phyloP scores from a whole-genome alignment of 2,888 invertebrate species.

The Mellilla xanthometata region DNA sequence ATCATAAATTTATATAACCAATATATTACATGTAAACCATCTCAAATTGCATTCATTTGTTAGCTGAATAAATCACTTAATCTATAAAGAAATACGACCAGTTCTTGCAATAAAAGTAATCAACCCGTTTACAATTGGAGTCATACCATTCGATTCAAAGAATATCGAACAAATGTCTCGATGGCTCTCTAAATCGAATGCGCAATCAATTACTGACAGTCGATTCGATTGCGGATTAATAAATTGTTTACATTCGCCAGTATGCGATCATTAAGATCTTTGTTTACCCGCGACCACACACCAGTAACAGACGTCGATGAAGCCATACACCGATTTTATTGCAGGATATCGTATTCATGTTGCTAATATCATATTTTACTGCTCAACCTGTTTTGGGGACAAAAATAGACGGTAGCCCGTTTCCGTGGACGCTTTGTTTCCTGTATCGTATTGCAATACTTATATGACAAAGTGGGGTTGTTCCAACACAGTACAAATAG shows the following conservation, averaged over 20 bases:
- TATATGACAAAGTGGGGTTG: background rate
- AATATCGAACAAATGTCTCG: slow-evolving; percentile 45
- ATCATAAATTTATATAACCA: too few relatives aligned
- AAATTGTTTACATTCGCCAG: slow-evolving; percentile 70
- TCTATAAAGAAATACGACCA: too few relatives aligned
- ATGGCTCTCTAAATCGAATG: slow-evolving; percentile 52
- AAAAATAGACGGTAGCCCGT: slow-evolving; percentile 38
- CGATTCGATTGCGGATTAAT: slow-evolving; percentile 54
- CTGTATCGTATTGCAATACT: slow-evolving; percentile 27
- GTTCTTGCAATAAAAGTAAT: slow-evolving; percentile 21
- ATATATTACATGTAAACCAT: too few relatives aligned
- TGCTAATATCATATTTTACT: slow-evolving; percentile 66
- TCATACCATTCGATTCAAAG: slow-evolving; percentile 49
- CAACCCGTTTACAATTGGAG: slow-evolving; percentile 52
- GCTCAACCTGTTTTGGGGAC: slow-evolving; percentile 39
- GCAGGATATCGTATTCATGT: slow-evolving; percentile 75
- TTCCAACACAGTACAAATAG: too few relatives aligned
- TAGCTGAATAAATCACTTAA: too few relatives aligned
- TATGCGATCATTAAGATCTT: slow-evolving; percentile 72
- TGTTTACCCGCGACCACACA: slow-evolving; percentile 77
- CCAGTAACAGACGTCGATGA: slow-evolving; percentile 64
- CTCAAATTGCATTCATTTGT: too few relatives aligned
- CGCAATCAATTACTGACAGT: slow-evolving; percentile 66
- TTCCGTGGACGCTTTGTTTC: slow-evolving; percentile 27
- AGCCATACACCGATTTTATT: slow-evolving; percentile 70